Evolutionary conservation across 2,888 invertebrate species (phyloP).

Genomic region (Aphodius sticticus): DNA sequence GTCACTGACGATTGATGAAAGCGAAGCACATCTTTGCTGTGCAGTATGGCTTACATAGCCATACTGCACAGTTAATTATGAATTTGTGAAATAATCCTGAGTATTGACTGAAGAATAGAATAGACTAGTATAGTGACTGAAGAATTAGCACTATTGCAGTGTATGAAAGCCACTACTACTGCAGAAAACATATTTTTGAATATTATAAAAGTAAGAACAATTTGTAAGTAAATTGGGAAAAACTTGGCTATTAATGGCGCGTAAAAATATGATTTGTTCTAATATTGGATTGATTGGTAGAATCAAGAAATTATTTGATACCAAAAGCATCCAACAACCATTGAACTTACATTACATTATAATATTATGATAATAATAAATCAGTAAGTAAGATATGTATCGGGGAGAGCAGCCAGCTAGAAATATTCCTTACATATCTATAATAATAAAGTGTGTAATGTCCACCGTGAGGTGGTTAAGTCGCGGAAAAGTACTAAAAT

Average conservation of each 20-base stretch:
- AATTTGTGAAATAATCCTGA: neutral
- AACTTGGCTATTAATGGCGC: neutral
- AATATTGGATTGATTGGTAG: neutral
- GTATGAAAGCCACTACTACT: neutral
- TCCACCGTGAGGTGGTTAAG: constrained; percentile 4
- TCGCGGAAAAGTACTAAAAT: neutral
- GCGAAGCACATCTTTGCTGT: neutral
- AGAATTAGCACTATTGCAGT: neutral
- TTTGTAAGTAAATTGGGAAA: neutral
- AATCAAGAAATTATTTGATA: neutral
- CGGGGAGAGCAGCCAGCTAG: too few relatives aligned
- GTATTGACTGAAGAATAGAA: too few relatives aligned
- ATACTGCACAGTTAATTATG: neutral
- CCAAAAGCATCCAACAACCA: neutral
- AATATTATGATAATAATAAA: too few relatives aligned
- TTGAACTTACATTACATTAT: neutral
- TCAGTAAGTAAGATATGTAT: too few relatives aligned
- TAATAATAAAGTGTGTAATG: neutral
- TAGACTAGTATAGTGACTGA: too few relatives aligned
- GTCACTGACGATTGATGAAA: neutral
- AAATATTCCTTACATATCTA: too few relatives aligned
- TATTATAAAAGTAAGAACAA: neutral
- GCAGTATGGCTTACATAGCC: neutral
- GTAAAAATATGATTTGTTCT: neutral
- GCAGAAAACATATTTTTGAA: neutral